Evolutionary conservation across 1,140 invertebrate species (phyloP), one percentile per base, ranked within the genome.

Genomic region (Caerostris extrusa): DNA sequence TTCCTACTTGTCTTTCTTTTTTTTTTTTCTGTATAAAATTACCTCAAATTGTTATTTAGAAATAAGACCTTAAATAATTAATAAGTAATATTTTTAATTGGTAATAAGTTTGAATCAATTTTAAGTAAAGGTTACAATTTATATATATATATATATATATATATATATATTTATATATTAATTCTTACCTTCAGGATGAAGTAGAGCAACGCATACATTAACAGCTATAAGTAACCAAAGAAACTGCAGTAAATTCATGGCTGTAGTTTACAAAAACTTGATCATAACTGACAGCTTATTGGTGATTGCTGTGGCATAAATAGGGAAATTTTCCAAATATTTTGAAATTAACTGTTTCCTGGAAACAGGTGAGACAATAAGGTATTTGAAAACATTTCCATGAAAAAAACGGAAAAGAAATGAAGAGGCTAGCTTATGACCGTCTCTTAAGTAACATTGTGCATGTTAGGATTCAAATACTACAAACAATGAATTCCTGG

Each of bases 141-240:
- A 34, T 34, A 34, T 34, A 34, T 34, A 0, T n/a, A n/a, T n/a
- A n/a, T n/a, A 64, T 67, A 67, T 17, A 67, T 67, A 67, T 17
- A 3, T 67, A 67, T 17, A 17, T n/a, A 67, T 17, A n/a, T 17
- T 67, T 67, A 8, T 67, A 67, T 64, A 67, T 6, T 60, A 61
- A 50, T 58, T 53, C 17, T 50, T 57, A 50, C 69, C 53, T 92
- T 83, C 56, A 19, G 90, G 50, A 81, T 57, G 34, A 81, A 81
- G 57, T 12, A 58, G 34, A 19, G 8, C 60, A 64, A 67, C 60
- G 93, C 86, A 91, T 90, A 94, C 82, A 93, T 94, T 94, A 53
- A 81, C 92, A 67, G 53, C 93, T 94, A 56, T 69, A 83, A 81
- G 57, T 69, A 95, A 92, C 10, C 93, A 89, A 12, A 86, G 81